Conservation (phyloP, 2,888 invertebrate genomes). For the Orchesella flavescens region DNA sequence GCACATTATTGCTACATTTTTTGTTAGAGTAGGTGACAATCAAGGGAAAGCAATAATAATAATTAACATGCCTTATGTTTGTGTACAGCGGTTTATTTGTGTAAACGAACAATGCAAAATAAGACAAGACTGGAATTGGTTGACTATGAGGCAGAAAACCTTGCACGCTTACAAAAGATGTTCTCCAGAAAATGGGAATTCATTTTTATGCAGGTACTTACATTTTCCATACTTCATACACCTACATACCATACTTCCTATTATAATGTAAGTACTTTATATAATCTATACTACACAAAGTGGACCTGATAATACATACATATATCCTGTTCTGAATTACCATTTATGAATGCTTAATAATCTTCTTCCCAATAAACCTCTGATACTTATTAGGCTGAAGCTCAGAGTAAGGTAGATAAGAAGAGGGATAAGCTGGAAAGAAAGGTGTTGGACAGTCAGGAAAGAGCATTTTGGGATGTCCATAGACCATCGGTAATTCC, state of each 20-base stretch:
- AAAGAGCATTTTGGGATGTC: conserved; percentile 99
- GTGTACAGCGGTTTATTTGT: conserved; percentile 94
- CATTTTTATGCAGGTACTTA: conserved; percentile 92
- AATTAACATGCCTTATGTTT: background rate
- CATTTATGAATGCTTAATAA: too few relatives aligned
- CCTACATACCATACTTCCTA: background rate
- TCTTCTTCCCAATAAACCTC: background rate
- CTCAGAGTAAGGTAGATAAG: conserved; percentile 96
- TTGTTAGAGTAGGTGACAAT: background rate
- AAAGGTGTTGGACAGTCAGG: conserved; percentile 98
- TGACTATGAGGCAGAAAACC: conserved; percentile 98
- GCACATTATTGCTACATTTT: background rate
- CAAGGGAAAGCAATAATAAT: background rate
- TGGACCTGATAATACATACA: too few relatives aligned
- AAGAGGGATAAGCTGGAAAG: conserved; percentile 98
- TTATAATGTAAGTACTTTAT: background rate
- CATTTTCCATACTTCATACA: conserved; percentile 26
- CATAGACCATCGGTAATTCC: conserved; percentile 92
- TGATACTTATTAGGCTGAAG: conserved; percentile 79
- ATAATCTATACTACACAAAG: too few relatives aligned
- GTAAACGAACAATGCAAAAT: conserved; percentile 99
- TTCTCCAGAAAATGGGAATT: conserved; percentile 99
- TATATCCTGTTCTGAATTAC: too few relatives aligned
- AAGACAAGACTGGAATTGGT: conserved; percentile 97
- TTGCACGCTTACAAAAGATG: conserved; percentile 98